Evolutionary conservation across 2,888 invertebrate genomes (phyloP).

Genomic region (Mesorhabditis belari): DNA sequence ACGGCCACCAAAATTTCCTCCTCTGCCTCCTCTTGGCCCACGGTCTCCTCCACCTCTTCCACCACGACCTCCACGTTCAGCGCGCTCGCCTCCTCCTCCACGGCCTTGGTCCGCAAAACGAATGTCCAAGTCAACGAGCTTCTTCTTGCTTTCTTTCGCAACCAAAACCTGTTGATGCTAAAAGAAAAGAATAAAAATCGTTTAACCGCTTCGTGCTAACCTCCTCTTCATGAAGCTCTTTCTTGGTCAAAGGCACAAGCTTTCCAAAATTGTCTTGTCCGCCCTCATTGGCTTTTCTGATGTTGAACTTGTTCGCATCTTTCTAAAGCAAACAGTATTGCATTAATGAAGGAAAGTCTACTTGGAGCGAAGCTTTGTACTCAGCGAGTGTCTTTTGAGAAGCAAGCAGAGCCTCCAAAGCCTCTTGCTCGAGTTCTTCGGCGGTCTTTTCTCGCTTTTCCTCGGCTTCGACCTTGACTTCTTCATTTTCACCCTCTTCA

Average conservation of each 20-base stretch:
- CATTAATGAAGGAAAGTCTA: slow-evolving; percentile 6
- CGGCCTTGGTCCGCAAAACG: slow-evolving; percentile 24
- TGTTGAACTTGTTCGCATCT: slow-evolving; percentile 39
- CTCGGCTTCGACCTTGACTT: slow-evolving; percentile 16
- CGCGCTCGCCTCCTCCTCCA: slow-evolving; percentile 15
- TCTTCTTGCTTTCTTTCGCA: slow-evolving; percentile 10
- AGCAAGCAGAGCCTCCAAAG: slow-evolving; percentile 22
- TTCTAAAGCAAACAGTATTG: background rate
- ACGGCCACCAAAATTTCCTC: slow-evolving; percentile 26
- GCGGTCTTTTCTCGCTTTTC: slow-evolving; percentile 37
- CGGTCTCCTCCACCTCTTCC: slow-evolving; percentile 10
- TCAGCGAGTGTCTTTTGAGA: slow-evolving; percentile 50
- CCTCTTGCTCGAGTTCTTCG: slow-evolving; percentile 35
- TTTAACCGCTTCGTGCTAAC: slow-evolving; percentile 22
- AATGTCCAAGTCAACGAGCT: slow-evolving; percentile 37
- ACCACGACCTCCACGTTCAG: slow-evolving; percentile 13
- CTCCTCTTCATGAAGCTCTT: slow-evolving; percentile 25
- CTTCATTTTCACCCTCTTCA: slow-evolving; percentile 44
- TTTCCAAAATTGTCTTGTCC: slow-evolving; percentile 31
- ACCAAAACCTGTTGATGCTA: background rate
- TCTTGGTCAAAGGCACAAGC: slow-evolving; percentile 30
- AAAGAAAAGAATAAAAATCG: slow-evolving; percentile 6
- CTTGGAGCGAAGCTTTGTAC: slow-evolving; percentile 32
- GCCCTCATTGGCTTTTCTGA: slow-evolving; percentile 41
- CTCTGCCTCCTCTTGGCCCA: slow-evolving; percentile 18